Conservation (phyloP, 2,888 invertebrate species). For the Phyto melanocephala region DNA sequence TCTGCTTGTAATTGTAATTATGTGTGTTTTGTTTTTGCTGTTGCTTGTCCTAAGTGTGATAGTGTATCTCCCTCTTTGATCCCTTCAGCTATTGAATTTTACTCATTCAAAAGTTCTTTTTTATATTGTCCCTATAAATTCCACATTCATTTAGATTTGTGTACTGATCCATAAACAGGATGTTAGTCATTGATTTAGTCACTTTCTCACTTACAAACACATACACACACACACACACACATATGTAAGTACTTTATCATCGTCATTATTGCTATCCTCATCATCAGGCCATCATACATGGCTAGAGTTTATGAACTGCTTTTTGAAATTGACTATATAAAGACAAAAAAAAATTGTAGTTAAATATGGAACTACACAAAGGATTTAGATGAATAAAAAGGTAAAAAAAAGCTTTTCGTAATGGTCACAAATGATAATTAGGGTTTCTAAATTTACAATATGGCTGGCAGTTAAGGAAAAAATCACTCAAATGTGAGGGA, state of each 20-base stretch:
- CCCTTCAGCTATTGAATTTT: constrained; percentile 13
- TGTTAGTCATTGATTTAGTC: constrained; percentile 65
- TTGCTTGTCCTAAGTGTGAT: constrained; percentile 54
- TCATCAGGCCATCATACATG: constrained; percentile 21
- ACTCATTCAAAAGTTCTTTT: constrained; percentile 21
- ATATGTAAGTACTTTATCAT: background rate
- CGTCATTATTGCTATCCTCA: constrained; percentile 11
- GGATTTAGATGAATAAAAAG: constrained; percentile 2
- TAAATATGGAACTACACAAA: background rate
- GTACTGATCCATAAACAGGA: constrained; percentile 65
- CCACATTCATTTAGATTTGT: constrained; percentile 59
- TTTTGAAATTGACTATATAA: constrained; percentile 15
- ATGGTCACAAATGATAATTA: constrained; percentile 46
- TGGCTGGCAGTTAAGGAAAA: background rate
- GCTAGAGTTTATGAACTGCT: constrained; percentile 44
- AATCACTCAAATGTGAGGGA: background rate
- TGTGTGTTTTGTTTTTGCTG: background rate
- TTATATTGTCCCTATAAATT: constrained; percentile 25
- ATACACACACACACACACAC: background rate
- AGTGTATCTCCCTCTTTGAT: constrained; percentile 34
- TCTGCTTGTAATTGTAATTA: background rate
- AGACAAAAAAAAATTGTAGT: background rate
- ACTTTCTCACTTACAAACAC: constrained; percentile 56
- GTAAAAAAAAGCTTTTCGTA: constrained; percentile 12
- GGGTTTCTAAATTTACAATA: constrained; percentile 31